Conservation (phyloP, 92 coral and sea anemone species). For the Zoanthus sociatus region DNA sequence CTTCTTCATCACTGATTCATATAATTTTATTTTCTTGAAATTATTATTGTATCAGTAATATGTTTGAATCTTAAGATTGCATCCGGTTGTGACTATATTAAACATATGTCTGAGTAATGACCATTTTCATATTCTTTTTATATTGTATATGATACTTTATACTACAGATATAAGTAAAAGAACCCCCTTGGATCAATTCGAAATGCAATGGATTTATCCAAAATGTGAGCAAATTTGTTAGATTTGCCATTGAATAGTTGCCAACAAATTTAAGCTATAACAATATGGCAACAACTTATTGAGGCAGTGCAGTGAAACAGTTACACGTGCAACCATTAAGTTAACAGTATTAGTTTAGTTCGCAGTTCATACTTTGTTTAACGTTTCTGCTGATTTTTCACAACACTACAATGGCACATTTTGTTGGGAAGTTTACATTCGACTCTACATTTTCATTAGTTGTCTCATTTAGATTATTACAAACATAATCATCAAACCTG, state of each 20-base stretch:
- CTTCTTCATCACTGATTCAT: background rate
- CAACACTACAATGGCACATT: background rate
- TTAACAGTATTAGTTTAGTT: slow-evolving; percentile 5
- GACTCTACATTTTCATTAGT: background rate
- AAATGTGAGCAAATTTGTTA: slow-evolving; percentile 6
- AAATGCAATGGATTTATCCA: slow-evolving; percentile 6
- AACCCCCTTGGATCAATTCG: background rate
- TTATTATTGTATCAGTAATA: background rate
- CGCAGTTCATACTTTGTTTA: background rate
- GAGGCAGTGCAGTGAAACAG: slow-evolving; percentile 1
- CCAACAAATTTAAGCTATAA: background rate
- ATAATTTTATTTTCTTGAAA: background rate
- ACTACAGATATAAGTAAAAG: background rate
- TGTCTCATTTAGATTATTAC: background rate
- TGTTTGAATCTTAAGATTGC: background rate
- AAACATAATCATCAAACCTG: slow-evolving; percentile 3
- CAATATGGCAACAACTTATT: slow-evolving; percentile 1
- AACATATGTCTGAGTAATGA: background rate
- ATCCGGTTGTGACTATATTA: background rate
- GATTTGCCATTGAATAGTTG: background rate
- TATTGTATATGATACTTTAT: background rate
- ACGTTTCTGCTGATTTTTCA: slow-evolving; percentile 3
- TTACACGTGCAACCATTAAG: background rate
- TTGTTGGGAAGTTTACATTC: background rate
- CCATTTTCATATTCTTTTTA: slow-evolving; percentile 1